Evolutionary conservation across 30 jellyfish, hydroid and myxozoan genomes (phyloP), one percentile per base, ranked within the genome.

Genomic region (Morbakka virulenta): DNA sequence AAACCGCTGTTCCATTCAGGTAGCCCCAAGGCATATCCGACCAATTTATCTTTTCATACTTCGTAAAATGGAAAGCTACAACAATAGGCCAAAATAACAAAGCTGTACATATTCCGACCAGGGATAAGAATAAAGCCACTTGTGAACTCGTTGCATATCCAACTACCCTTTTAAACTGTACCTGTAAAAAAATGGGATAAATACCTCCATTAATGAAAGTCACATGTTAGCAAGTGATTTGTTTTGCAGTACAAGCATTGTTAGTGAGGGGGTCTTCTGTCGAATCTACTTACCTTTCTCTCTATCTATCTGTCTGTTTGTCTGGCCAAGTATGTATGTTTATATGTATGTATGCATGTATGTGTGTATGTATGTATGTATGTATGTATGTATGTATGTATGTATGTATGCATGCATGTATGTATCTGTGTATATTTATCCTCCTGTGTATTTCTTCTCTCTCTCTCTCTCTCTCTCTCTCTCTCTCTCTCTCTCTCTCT

Each of bases 71-170:
- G 62, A 91, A 41, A 1, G 77, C 63, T 6, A 91, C 47, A 34
- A 91, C 57, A 33, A 91, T 57, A 27, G 88, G 77, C 93, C 95
- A 85, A 35, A 91, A 79, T 31, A 85, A 28, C 22, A 85, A 62
- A 24, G 72, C 32, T 76, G 53, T 80, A 67, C 86, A 71, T 17
- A 57, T 30, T 32, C 96, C 98, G 25, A 91, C 76, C 13, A 91
- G 61, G 1, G 98, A 4, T 31, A 91, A 90, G 51, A 91, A 91
- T 47, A 91, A 63, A 13, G 98, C 98, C 2, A 91, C 98, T 80
- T 91, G 96, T 3, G 95, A 64, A 32, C 98, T 84, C 27, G 87
- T 50, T 22, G 98, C 96, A n/a, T 68, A 13, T 30, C 95, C 92
- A 4, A 91, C 75, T 1, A 79, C 82, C 0, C 73, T 61, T 63